Evolutionary conservation across 2,888 invertebrate genomes (phyloP), one percentile per base, ranked within the genome.

Genomic region (Cephus pygmeus): DNA sequence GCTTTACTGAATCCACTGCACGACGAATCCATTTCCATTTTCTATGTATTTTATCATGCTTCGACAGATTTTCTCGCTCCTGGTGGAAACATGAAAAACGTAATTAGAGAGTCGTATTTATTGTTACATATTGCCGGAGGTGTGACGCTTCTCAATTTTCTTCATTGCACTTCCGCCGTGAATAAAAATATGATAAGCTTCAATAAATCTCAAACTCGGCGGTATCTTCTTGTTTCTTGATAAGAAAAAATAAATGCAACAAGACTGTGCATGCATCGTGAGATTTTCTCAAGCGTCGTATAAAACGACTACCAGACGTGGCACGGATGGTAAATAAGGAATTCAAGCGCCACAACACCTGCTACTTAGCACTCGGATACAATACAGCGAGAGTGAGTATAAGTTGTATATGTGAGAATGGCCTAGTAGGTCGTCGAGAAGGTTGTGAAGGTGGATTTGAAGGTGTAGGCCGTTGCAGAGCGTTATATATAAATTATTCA

Each of bases 321-420:
- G 78, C 78, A 79, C 79, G 77, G 79, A 56, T 56, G 74, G 79
- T 82, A 81, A 83, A 83, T 81, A 83, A 79, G 78, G 79, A 81
- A 82, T 83, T 83, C 81, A 80, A 76, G 77, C 23, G 9, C 80
- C 78, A 73, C 82, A 81, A 81, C 82, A 84, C 82, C 83, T 83
- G 82, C 83, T 83, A 82, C 82, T 83, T 84, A 82, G 79, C 82
- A 79, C 81, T 76, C 56, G 2, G 56, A 56, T 56, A 56, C 56
- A 56, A 56, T 56, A 40, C 30, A 40, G 68, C 12, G 73, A 35
- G 68, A 69, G 74, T 68, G 23, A 71, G 23, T 56, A 23, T 56
- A 23, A 23, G 56, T 56, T 56, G 23, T 56, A 23, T 23, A 2
- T 23, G 23, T 23, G 56, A 23, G 56, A 9, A 9, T 56, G 9